Percentiles rank a stretch among this genome's conserved stretches.
Evolutionary conservation across 2,888 invertebrate species (phyloP).

Genomic region (Carpatolechia fugitivella): DNA sequence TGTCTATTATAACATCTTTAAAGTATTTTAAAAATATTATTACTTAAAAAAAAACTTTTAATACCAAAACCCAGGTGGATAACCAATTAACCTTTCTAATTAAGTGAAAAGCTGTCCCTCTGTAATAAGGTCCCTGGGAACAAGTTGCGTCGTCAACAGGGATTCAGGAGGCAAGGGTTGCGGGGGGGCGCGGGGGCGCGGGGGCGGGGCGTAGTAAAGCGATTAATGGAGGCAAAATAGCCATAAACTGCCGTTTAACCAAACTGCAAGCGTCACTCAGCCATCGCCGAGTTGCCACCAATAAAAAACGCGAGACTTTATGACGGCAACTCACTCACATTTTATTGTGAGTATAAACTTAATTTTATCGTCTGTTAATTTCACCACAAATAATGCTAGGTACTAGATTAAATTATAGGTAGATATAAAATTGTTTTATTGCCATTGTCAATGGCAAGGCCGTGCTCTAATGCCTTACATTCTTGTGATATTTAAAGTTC

Average conservation of each 20-base stretch:
- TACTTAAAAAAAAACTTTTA: neutral
- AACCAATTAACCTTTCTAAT: slow-evolving; percentile 12
- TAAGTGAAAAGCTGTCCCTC: slow-evolving; percentile 10
- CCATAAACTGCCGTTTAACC: slow-evolving; percentile 79
- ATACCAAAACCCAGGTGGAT: neutral
- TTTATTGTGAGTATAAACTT: slow-evolving; percentile 80
- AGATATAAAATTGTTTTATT: slow-evolving; percentile 61
- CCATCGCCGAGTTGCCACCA: slow-evolving; percentile 71
- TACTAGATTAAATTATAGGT: slow-evolving; percentile 63
- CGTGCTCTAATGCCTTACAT: slow-evolving; percentile 45
- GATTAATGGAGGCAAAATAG: slow-evolving; percentile 79
- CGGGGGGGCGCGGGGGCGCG: slow-evolving; percentile 50
- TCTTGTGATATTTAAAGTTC: slow-evolving; percentile 34
- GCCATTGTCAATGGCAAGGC: slow-evolving; percentile 63
- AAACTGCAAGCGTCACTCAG: slow-evolving; percentile 77
- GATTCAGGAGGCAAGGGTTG: slow-evolving; percentile 48
- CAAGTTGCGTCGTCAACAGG: neutral
- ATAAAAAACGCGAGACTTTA: slow-evolving; percentile 80
- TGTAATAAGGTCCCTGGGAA: slow-evolving; percentile 6
- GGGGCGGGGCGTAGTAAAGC: slow-evolving; percentile 77
- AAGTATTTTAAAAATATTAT: neutral
- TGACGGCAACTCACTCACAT: slow-evolving; percentile 79
- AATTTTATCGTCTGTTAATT: slow-evolving; percentile 80
- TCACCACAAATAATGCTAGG: slow-evolving; percentile 77
- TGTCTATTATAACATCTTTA: neutral